phyloP scores from a whole-genome alignment of 2,888 invertebrate species.

The Agriopis leucophaearia region DNA sequence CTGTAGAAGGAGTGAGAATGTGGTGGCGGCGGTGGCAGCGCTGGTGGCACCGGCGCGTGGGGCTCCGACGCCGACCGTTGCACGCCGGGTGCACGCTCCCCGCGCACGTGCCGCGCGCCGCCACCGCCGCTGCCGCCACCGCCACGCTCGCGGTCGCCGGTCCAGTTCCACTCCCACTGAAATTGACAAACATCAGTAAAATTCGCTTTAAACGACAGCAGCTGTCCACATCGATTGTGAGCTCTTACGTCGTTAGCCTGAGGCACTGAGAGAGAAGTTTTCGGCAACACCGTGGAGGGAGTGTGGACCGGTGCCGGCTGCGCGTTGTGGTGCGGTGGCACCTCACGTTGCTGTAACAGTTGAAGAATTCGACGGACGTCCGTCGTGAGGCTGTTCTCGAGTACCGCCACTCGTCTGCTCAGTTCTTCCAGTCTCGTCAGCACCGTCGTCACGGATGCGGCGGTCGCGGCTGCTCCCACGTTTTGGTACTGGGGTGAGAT shows the following conservation, averaged over 20 bases:
- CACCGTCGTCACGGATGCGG: constrained; percentile 83
- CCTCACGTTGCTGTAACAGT: constrained; percentile 85
- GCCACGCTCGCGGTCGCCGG: constrained; percentile 61
- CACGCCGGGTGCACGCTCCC: constrained; percentile 80
- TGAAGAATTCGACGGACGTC: constrained; percentile 91
- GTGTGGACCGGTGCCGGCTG: constrained; percentile 69
- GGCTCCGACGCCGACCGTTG: constrained; percentile 88
- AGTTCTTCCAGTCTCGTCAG: constrained; percentile 90
- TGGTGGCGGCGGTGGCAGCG: constrained; percentile 82
- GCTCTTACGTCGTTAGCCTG: constrained; percentile 69
- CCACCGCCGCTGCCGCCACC: constrained; percentile 49
- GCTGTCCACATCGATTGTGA: not conserved
- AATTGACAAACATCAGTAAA: constrained; percentile 34
- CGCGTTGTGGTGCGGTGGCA: constrained; percentile 57
- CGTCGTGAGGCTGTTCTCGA: constrained; percentile 90
- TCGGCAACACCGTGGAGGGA: constrained; percentile 74
- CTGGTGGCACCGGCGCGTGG: constrained; percentile 84
- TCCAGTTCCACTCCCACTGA: constrained; percentile 82
- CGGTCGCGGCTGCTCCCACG: constrained; percentile 70
- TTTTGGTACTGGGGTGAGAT: constrained; percentile 82
- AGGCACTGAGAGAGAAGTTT: constrained; percentile 78
- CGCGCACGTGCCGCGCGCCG: constrained; percentile 60
- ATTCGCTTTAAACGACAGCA: not conserved
- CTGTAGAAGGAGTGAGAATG: constrained; percentile 85
- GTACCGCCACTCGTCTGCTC: constrained; percentile 88